Percentiles rank a stretch among this genome's conserved stretches.
Conservation (phyloP, 2,888 invertebrate genomes). For the Ennomos fuscantarius region DNA sequence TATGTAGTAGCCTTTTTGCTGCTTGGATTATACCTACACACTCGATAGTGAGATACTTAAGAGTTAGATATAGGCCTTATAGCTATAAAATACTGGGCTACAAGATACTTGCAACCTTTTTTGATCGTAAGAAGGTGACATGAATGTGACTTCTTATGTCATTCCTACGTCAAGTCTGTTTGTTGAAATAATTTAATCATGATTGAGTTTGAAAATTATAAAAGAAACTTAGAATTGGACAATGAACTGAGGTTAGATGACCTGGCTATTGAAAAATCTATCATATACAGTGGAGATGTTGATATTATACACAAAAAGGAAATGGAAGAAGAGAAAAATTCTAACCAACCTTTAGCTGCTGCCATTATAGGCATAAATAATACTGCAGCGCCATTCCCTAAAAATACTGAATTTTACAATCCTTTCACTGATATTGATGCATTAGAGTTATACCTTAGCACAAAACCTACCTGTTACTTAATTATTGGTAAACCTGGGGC, state of each 20-base stretch:
- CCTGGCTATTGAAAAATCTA: constrained; percentile 47
- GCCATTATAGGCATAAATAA: constrained; percentile 69
- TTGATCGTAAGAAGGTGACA: constrained; percentile 5
- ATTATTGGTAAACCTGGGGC: constrained; percentile 86
- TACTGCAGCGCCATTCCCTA: constrained; percentile 59
- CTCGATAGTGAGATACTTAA: too few species aligned
- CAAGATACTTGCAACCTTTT: too few species aligned
- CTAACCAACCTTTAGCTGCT: constrained; percentile 57
- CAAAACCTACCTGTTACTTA: constrained; percentile 84
- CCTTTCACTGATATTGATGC: constrained; percentile 82
- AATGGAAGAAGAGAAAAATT: constrained; percentile 28
- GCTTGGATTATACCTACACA: too few species aligned
- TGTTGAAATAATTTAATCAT: constrained; percentile 40
- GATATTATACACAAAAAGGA: constrained; percentile 28
- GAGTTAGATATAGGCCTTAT: too few species aligned
- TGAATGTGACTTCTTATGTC: constrained; percentile 21
- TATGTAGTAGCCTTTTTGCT: too few species aligned
- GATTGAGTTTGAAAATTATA: constrained; percentile 51
- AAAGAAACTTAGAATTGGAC: constrained; percentile 49
- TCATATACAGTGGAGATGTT: constrained; percentile 52
- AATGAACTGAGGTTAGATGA: constrained; percentile 55
- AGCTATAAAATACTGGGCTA: too few species aligned
- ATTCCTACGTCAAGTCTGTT: constrained; percentile 8
- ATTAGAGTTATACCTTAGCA: constrained; percentile 74
- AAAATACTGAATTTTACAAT: constrained; percentile 49